phyloP scores from a whole-genome alignment of 2,797 vertebrate genomes.

The Sylvia borin region DNA sequence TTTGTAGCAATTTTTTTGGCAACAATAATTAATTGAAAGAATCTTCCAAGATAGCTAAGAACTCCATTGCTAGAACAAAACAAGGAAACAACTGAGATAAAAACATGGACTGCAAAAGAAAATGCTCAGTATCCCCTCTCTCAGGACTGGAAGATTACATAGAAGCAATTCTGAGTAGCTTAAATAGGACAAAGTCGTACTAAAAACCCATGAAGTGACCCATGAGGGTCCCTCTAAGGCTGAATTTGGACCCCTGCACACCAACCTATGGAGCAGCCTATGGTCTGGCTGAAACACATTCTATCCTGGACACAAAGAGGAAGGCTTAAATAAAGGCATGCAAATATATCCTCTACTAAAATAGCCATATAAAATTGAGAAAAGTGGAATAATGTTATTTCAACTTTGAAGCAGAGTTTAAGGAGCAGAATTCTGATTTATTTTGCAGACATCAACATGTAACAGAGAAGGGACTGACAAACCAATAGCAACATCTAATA shows the following conservation, averaged over 20 bases:
- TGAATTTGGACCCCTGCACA: neutral
- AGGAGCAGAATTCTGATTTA: neutral
- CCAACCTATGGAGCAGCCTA: neutral
- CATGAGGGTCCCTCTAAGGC: accelerated
- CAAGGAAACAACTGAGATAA: neutral
- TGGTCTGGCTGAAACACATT: neutral
- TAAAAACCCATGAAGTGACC: neutral
- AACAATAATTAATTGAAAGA: neutral
- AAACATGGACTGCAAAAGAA: neutral
- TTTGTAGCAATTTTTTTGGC: neutral
- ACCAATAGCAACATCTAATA: accelerated
- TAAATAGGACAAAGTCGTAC: neutral
- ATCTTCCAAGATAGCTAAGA: neutral
- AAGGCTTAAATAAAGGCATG: neutral
- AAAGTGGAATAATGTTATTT: neutral
- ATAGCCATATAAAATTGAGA: neutral
- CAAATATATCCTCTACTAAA: neutral
- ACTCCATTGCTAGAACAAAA: neutral
- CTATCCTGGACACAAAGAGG: neutral
- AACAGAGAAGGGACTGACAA: neutral
- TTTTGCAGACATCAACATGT: neutral
- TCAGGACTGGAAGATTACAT: neutral
- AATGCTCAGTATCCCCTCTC: neutral
- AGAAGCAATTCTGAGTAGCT: neutral
- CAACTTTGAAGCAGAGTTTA: neutral